These are phyloP conservation scores for Coendou prehensilis DNA, from an alignment of 2,797 vertebrate species.

Conservation along the genomic window DNA sequence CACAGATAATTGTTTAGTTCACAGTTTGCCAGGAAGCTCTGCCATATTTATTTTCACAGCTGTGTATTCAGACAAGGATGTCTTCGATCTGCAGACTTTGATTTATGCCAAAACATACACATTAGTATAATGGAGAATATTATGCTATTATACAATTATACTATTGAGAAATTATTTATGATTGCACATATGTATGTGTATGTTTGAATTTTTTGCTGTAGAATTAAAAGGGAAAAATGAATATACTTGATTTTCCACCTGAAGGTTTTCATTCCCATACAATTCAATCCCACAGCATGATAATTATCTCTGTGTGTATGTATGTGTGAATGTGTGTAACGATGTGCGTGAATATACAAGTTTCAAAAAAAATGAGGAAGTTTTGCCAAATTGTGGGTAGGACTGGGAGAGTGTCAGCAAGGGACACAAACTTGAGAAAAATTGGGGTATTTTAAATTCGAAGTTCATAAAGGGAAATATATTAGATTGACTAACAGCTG, in stretches of 20 bases:
- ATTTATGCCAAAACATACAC: background rate
- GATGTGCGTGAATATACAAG: background rate
- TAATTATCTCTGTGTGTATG: background rate
- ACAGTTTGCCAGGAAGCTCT: background rate
- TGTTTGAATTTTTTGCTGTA: background rate
- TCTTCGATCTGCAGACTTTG: background rate
- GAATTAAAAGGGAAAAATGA: background rate
- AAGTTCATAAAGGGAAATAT: background rate
- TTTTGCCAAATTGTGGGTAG: background rate
- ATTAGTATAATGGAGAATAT: background rate
- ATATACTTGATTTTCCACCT: background rate
- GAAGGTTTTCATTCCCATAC: background rate
- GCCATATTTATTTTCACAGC: background rate
- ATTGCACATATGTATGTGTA: background rate
- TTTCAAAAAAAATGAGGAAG: background rate
- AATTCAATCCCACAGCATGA: background rate
- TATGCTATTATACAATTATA: background rate
- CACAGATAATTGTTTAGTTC: background rate
- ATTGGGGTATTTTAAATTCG: background rate
- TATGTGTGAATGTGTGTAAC: background rate
- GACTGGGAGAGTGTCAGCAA: background rate
- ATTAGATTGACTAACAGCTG: background rate
- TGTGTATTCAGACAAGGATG: background rate
- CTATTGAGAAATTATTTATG: background rate
- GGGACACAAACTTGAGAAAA: background rate